Percentiles rank a stretch among this genome's conserved stretches.
Conservation (phyloP, 2,113 vertebrate species). For the Trematomus loennbergii region DNA sequence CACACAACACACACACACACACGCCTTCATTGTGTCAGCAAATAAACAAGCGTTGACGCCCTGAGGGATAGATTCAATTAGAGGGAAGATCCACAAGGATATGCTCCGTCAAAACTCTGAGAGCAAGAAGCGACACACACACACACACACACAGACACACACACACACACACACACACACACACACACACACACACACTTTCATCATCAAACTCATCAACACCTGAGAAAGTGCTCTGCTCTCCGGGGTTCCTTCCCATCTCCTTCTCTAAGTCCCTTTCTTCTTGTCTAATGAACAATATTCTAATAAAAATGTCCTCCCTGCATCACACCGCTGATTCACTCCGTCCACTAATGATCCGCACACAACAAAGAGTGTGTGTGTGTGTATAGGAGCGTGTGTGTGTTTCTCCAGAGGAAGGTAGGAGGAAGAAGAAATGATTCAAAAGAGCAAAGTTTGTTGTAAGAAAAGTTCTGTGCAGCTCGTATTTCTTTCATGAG, state of each 20-base stretch:
- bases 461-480: not conserved
- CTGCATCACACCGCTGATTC: conserved; percentile 34
- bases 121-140: conserved; percentile 32
- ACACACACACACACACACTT: not conserved
- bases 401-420: not conserved
- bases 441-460: conserved; percentile 46
- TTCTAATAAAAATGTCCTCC: conserved; percentile 11
- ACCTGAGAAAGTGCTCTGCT: conserved; percentile 38
- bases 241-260: conserved; percentile 35
- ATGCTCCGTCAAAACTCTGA: conserved; percentile 71
- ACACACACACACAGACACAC: no score
- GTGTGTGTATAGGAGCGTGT: not conserved
- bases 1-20: conserved; percentile 4
- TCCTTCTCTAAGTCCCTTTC: conserved; percentile 21
- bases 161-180: no score
- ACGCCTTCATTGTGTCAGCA: conserved; percentile 68
- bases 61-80: conserved; percentile 77
- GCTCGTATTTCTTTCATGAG: conserved; percentile 49
- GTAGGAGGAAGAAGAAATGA: not conserved
- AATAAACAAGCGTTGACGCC: conserved; percentile 71
- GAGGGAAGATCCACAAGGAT: conserved; percentile 70
- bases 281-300: conserved; percentile 44
- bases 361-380: conserved; percentile 6
- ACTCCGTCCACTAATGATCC: conserved; percentile 54
- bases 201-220: conserved; percentile 59